Evolutionary conservation across 2,113 vertebrate genomes (phyloP).

Genomic region (Nycticorax nycticorax): DNA sequence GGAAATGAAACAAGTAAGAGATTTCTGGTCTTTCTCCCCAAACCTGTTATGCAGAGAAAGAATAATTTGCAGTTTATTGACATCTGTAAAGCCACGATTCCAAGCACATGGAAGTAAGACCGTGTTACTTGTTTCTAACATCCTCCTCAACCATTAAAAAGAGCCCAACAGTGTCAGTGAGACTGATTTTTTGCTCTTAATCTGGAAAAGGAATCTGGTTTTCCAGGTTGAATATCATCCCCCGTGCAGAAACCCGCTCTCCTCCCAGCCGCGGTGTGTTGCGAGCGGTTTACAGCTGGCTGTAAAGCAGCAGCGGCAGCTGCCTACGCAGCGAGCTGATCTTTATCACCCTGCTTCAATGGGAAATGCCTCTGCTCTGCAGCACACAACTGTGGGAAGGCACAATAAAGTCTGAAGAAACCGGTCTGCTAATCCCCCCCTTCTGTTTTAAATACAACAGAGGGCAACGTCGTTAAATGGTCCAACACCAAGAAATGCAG

Average conservation of each 20-base stretch:
- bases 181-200: not conserved
- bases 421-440: not conserved
- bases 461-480: not conserved
- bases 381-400: constrained; percentile 24
- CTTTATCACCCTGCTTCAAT: not conserved
- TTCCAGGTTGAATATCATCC: not conserved
- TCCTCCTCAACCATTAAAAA: not conserved
- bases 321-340: not conserved
- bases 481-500: not conserved
- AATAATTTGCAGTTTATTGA: not conserved
- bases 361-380: not conserved
- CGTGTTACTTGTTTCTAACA: not conserved
- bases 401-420: constrained; percentile 9
- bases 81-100: not conserved
- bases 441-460: constrained; percentile 12
- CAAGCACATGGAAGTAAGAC: fast-evolving
- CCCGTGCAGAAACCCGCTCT: not conserved
- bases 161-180: not conserved
- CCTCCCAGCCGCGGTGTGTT: not conserved
- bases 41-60: not conserved
- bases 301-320: constrained; percentile 20
- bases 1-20: constrained; percentile 34
- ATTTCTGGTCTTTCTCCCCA: not conserved
- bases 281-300: not conserved
- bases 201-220: not conserved